Conservation (phyloP, 2,888 invertebrate species). For the Timandra comae region DNA sequence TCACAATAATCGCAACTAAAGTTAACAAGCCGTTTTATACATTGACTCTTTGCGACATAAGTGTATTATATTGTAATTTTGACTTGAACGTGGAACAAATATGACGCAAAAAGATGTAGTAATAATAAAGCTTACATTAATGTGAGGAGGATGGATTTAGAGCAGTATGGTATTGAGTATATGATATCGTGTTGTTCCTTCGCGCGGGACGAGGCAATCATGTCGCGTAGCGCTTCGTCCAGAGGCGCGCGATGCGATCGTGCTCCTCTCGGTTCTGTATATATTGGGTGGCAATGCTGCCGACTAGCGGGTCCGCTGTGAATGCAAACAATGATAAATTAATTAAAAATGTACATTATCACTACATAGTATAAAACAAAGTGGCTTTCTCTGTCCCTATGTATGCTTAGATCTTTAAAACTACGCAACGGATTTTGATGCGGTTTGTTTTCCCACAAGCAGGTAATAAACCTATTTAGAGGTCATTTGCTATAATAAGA, state of each 20-base stretch:
- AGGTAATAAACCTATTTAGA: no score
- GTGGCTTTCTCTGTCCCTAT: no score
- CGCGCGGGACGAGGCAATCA: slow-evolving; percentile 75
- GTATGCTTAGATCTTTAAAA: no score
- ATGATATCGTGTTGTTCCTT: slow-evolving; percentile 52
- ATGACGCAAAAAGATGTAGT: slow-evolving; percentile 32
- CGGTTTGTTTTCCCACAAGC: no score
- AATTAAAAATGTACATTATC: no score
- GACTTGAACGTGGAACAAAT: slow-evolving; percentile 19
- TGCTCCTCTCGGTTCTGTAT: slow-evolving; percentile 98
- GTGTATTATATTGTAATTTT: slow-evolving; percentile 4
- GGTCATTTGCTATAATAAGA: no score
- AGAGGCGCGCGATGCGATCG: slow-evolving; percentile 97
- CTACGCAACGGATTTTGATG: no score
- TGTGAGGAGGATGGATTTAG: slow-evolving; percentile 62
- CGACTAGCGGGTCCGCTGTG: slow-evolving; percentile 96
- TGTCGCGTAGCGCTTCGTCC: slow-evolving; percentile 99
- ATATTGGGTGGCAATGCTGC: slow-evolving; percentile 98
- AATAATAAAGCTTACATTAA: slow-evolving; percentile 45
- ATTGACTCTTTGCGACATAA: slow-evolving; percentile 28
- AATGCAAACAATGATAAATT: no score
- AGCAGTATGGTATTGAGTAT: slow-evolving; percentile 61
- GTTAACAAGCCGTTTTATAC: slow-evolving; percentile 45
- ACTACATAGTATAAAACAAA: no score
- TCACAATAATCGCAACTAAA: slow-evolving; percentile 66